A percentile compares a stretch with the other conserved stretches of the same genome.
Conservation (phyloP, 2,113 vertebrate species). For the Brienomyrus brachyistius region DNA sequence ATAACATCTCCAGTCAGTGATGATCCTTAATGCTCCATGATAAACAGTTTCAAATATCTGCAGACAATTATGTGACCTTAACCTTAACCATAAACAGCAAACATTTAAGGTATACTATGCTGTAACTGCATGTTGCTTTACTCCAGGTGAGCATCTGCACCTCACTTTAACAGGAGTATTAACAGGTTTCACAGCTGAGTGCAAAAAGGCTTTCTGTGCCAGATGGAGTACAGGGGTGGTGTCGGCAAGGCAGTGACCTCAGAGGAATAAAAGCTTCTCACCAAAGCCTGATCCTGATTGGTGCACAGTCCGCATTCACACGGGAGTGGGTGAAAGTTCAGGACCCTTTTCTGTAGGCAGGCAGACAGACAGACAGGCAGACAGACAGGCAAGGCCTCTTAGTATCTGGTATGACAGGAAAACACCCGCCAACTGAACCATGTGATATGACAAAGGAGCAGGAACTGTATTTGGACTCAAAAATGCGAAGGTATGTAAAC, state of each 20-base stretch:
- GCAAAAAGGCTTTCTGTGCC: background rate
- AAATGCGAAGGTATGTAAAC: background rate
- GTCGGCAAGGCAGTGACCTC: background rate
- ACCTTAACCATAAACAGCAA: background rate
- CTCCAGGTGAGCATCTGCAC: background rate
- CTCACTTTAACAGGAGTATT: background rate
- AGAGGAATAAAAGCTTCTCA: slow-evolving; percentile 27
- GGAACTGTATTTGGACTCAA: background rate
- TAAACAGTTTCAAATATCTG: too few species aligned
- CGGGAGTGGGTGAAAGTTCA: slow-evolving; percentile 29
- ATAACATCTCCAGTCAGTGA: too few species aligned
- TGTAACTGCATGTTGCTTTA: background rate
- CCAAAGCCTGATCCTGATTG: background rate
- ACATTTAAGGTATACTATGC: background rate
- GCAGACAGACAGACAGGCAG: background rate
- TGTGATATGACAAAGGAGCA: background rate
- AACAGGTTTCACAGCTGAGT: background rate
- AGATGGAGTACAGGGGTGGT: background rate
- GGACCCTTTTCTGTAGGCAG: slow-evolving; percentile 30
- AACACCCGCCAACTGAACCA: background rate
- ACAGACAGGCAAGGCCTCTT: background rate
- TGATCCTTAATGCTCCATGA: too few species aligned
- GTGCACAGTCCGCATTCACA: slow-evolving; percentile 38
- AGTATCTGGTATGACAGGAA: background rate
- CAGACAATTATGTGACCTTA: background rate